A percentile compares a stretch with the other conserved stretches of the same genome.
phyloP scores from a whole-genome alignment of 2,113 vertebrate genomes.

The Cardinalis cardinalis region DNA sequence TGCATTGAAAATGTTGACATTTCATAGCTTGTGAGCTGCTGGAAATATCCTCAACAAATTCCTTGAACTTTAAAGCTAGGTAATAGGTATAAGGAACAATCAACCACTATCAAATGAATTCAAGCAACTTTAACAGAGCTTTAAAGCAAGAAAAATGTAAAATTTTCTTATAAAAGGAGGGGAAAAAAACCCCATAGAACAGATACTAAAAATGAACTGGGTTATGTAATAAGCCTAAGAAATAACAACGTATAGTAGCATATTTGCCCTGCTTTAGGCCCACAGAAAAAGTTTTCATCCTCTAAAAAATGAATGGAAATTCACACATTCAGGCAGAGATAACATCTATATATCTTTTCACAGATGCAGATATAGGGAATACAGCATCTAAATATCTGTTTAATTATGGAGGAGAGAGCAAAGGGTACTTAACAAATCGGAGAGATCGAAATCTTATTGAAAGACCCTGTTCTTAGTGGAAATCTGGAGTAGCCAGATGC shows the following conservation, averaged over 20 bases:
- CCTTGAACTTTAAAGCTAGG: neutral
- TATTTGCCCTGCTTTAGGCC: neutral
- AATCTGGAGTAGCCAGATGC: constrained; percentile 9
- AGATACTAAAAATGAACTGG: neutral
- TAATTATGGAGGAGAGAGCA: neutral
- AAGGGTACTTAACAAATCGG: neutral
- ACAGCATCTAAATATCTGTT: neutral
- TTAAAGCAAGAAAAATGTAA: neutral
- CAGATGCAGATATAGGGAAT: neutral
- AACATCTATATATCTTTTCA: neutral
- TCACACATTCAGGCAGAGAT: neutral
- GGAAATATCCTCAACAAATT: neutral
- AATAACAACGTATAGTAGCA: neutral
- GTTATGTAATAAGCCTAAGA: neutral
- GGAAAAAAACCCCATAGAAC: neutral
- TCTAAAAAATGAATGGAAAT: neutral
- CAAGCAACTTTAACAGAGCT: neutral
- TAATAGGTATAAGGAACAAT: neutral
- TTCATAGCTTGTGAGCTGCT: neutral
- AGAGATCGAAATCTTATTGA: neutral
- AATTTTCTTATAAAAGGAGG: neutral
- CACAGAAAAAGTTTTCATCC: neutral
- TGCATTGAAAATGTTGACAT: neutral
- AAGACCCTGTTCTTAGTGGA: neutral
- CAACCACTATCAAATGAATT: neutral